A percentile compares a stretch with the other conserved stretches of the same genome.
Conservation (phyloP, 2,797 vertebrate genomes). For the Syncerus caffer region DNA sequence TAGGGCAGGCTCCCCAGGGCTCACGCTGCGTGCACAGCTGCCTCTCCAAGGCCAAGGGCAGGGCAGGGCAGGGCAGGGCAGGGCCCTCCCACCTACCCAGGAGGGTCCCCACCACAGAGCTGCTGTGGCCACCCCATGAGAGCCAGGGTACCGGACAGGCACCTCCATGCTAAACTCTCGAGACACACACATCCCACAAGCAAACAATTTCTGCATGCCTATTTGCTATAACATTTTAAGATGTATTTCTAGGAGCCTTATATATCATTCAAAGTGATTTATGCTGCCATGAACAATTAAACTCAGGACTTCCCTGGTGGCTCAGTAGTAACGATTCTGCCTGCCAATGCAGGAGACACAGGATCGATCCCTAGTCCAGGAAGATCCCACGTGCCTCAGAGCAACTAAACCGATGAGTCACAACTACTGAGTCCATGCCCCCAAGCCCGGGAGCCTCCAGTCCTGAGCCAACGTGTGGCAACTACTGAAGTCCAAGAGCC, state of each 20-base stretch:
- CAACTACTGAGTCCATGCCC: not conserved
- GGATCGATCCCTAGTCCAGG: not conserved
- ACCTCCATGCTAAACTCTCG: not conserved
- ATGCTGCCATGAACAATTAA: not conserved
- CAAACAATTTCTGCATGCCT: not conserved
- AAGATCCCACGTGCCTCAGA: not conserved
- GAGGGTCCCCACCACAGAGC: not conserved
- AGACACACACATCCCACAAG: not conserved
- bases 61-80: too few species aligned
- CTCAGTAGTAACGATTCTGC: not conserved
- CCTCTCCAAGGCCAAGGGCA: too few species aligned
- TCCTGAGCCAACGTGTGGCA: not conserved
- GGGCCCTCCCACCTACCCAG: accelerated
- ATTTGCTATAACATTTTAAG: not conserved
- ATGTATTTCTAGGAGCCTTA: not conserved
- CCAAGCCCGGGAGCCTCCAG: accelerated
- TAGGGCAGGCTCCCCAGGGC: not conserved
- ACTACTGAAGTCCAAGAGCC: not conserved
- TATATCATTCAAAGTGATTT: not conserved
- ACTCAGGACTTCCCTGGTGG: not conserved
- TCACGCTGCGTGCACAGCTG: accelerated
- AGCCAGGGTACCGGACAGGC: not conserved
- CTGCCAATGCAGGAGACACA: not conserved
- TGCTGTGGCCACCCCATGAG: accelerated
- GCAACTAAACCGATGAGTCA: not conserved